A percentile compares a stretch with the other conserved stretches of the same genome.
These are phyloP conservation scores for Xiphorhynchus erythropygius DNA, from an alignment of 2,797 vertebrate species.

Conservation along the genomic window DNA sequence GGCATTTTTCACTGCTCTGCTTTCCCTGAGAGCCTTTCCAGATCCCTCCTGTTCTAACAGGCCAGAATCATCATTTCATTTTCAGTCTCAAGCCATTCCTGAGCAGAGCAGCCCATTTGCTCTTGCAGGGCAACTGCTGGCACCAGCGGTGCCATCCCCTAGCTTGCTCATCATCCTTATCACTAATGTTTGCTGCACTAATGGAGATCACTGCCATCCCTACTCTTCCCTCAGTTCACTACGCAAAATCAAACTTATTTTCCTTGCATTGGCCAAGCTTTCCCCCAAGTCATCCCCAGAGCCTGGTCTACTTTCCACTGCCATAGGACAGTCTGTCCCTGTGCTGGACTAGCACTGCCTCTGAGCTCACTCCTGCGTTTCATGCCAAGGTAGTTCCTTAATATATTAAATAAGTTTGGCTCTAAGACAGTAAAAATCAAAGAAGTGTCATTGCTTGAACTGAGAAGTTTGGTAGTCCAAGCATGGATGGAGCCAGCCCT, in stretches of 20 bases:
- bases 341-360: background rate
- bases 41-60: background rate
- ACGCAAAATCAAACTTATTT: background rate
- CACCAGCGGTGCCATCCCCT: background rate
- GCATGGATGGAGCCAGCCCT: background rate
- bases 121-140: background rate
- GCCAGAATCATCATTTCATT: background rate
- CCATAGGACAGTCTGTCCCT: background rate
- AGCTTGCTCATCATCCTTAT: background rate
- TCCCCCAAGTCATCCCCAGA: background rate
- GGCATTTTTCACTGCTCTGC: background rate
- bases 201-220: background rate
- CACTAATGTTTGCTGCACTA: background rate
- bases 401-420: background rate
- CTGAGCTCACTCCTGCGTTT: background rate
- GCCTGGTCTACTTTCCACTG: background rate
- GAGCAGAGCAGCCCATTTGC: background rate
- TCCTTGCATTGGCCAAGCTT: fast-evolving
- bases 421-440: background rate
- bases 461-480: background rate
- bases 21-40: background rate
- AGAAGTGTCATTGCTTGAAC: background rate
- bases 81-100: background rate
- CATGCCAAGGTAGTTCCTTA: background rate
- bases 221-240: background rate